Base-by-base conservation (phyloP, 35 echinoderm and acorn worm species). In the Hemicentrotus pulcherrimus region DNA sequence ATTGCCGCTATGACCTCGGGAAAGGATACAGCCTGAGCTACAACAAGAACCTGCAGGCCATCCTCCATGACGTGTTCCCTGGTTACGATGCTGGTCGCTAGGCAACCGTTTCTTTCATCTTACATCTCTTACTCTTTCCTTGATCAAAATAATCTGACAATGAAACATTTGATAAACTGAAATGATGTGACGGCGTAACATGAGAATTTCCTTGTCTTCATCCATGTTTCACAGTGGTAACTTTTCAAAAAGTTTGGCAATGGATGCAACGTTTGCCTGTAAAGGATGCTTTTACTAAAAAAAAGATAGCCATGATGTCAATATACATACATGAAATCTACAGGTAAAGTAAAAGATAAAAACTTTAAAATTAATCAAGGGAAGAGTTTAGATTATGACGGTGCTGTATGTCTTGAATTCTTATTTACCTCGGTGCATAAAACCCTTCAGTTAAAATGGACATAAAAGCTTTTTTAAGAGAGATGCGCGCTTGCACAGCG, bases 11-110 rank as follows among this genome's bases (percentile, higher is more conserved):
- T 89, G 98, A 99, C 32, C 96, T 99, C 22, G 98, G 98, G 55
- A 99, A 99, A 96, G 98, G 94, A 5, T 99, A 95, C 94, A 97
- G 91, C 89, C 97, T 99, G 94, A 33, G 61, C 24, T 92, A 92
- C 47, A 99, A 98, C 89, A 95, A 95, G 32, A 31, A 61, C 19
- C 96, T 99, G 4, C 86, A 95, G 22, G 85, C 61, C 47, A 95
- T 97, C 31, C 94, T 99, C 4, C 61, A 89, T 46, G 95, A 97
- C 28, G 91, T 99, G 3, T 99, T 99, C 88, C 98, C 98, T 46
- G 98, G 98, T 22, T 99, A 99, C 32, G 97, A 97, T 31, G 96
- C 96, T 86, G 98, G 97, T 31, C 98, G 98, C 47, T 98, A 98
- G 85, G 86, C 41, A 11, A 6, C 50, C 50, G 50, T 55, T 0